phyloP scores from a whole-genome alignment of 2,888 invertebrate genomes.

The Parascotia fuliginaria region DNA sequence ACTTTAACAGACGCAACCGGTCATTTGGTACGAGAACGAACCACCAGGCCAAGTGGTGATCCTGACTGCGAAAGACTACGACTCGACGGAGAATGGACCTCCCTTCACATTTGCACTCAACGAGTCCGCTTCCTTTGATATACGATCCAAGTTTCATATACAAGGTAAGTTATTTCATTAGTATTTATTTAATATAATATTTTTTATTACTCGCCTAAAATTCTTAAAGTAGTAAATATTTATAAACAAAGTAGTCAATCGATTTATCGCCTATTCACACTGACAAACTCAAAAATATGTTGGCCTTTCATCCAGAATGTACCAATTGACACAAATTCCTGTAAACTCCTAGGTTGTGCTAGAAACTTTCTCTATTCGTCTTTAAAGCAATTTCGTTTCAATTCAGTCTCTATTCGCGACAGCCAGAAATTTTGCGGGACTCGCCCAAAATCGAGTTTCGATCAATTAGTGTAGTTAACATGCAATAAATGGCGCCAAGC shows the following conservation, averaged over 20 bases:
- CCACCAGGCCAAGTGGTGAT: slow-evolving; percentile 88
- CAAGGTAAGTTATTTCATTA: slow-evolving; percentile 71
- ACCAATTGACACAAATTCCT: slow-evolving; percentile 33
- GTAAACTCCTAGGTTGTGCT: slow-evolving; percentile 30
- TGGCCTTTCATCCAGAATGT: slow-evolving; percentile 14
- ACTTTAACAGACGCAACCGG: slow-evolving; percentile 87
- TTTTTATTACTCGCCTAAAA: background rate
- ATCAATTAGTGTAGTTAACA: slow-evolving; percentile 79
- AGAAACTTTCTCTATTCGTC: slow-evolving; percentile 48
- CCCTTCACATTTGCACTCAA: slow-evolving; percentile 92
- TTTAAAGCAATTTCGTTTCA: slow-evolving; percentile 47
- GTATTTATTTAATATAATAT: background rate
- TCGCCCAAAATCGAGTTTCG: slow-evolving; percentile 63
- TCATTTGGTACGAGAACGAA: slow-evolving; percentile 94
- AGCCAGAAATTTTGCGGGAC: slow-evolving; percentile 51
- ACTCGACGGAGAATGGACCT: slow-evolving; percentile 93
- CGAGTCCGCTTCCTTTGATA: slow-evolving; percentile 88
- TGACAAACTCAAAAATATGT: slow-evolving; percentile 20
- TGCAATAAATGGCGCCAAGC: slow-evolving; percentile 74
- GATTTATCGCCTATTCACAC: background rate
- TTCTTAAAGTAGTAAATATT: background rate
- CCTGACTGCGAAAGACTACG: slow-evolving; percentile 92
- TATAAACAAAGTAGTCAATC: background rate
- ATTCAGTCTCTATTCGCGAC: slow-evolving; percentile 45
- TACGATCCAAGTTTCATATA: slow-evolving; percentile 90